phyloP scores from a whole-genome alignment of 1,140 invertebrate genomes.

The Ridgeia piscesae region DNA sequence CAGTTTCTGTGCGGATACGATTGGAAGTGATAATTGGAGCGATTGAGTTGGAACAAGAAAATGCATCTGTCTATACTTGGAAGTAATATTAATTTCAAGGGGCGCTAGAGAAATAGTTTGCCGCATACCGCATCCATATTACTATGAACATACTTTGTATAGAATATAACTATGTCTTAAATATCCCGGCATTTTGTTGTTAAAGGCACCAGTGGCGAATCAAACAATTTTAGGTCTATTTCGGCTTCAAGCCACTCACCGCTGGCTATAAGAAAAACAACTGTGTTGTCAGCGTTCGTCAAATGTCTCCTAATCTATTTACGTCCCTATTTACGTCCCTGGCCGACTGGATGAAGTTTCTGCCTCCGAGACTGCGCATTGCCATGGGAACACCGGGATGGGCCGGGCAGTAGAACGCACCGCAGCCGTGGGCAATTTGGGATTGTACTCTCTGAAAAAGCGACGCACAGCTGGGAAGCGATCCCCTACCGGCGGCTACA shows the following conservation, averaged over 20 bases:
- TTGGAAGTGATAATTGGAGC: too few relatives aligned
- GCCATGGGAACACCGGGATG: neutral
- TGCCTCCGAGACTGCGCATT: neutral
- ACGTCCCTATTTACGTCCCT: neutral
- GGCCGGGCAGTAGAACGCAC: neutral
- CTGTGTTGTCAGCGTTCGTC: neutral
- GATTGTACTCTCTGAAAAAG: neutral
- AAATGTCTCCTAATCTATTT: neutral
- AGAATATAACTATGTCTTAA: neutral
- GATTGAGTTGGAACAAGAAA: too few relatives aligned
- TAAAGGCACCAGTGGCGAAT: too few relatives aligned
- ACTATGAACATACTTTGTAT: too few relatives aligned
- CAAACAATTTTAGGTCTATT: neutral
- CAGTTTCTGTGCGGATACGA: too few relatives aligned
- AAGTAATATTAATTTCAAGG: too few relatives aligned
- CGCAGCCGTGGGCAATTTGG: neutral
- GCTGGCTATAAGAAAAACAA: neutral
- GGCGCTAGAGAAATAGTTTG: too few relatives aligned
- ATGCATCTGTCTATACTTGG: too few relatives aligned
- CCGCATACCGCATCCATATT: too few relatives aligned
- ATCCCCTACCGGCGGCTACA: too few relatives aligned
- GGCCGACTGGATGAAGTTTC: neutral
- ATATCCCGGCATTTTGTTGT: neutral
- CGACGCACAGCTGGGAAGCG: neutral
- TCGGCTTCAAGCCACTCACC: neutral